A percentile compares a stretch with the other conserved stretches of the same genome.
phyloP scores from a whole-genome alignment of 2,888 invertebrate genomes.

The Theretra japonica region DNA sequence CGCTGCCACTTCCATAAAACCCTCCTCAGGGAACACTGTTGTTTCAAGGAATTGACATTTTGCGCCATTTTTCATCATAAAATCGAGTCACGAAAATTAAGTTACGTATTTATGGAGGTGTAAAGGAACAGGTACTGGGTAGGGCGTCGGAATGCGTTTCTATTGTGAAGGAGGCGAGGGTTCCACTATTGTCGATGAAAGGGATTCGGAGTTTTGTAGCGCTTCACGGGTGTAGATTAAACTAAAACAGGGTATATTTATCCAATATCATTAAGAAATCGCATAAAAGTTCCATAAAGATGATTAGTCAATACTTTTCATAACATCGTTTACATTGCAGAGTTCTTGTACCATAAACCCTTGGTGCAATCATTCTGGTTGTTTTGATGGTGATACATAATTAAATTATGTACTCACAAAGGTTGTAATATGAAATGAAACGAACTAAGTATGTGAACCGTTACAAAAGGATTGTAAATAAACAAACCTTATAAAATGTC shows the following conservation, averaged over 20 bases:
- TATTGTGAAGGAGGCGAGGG: background rate
- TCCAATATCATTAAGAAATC: too few relatives aligned
- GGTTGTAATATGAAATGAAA: too few relatives aligned
- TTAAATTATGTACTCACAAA: too few relatives aligned
- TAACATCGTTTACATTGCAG: too few relatives aligned
- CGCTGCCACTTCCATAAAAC: conserved; percentile 23
- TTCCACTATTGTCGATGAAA: background rate
- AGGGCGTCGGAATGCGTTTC: conserved; percentile 3
- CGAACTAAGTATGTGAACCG: too few relatives aligned
- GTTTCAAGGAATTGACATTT: conserved; percentile 31
- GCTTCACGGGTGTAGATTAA: background rate
- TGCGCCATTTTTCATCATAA: conserved; percentile 28
- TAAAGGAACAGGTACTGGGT: conserved; percentile 8
- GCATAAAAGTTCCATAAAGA: too few relatives aligned
- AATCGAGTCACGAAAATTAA: conserved; percentile 22
- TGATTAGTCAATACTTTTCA: too few relatives aligned
- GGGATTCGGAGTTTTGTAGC: background rate
- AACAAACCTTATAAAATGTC: background rate
- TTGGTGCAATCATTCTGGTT: too few relatives aligned
- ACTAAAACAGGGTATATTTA: too few relatives aligned
- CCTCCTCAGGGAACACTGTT: conserved; percentile 25
- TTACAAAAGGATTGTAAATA: too few relatives aligned
- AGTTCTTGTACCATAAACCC: too few relatives aligned
- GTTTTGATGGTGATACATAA: too few relatives aligned
- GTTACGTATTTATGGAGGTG: conserved; percentile 14